phyloP scores from a whole-genome alignment of 1,140 invertebrate species.

The Wiebesia pumilae region DNA sequence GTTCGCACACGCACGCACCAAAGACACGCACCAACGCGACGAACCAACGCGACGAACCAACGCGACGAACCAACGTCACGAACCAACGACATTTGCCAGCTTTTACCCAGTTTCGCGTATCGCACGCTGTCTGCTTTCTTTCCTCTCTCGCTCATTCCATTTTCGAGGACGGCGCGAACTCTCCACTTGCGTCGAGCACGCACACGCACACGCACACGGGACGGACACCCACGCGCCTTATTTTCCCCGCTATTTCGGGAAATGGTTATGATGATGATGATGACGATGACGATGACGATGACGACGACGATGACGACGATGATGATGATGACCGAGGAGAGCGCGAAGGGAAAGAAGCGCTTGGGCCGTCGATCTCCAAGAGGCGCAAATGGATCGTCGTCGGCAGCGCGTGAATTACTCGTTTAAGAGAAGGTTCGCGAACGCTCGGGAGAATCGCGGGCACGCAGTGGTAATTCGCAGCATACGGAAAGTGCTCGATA shows the following conservation, averaged over 20 bases:
- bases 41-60: background rate
- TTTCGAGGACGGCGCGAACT: conserved; percentile 52
- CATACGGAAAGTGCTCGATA: background rate
- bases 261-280: no score
- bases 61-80: background rate
- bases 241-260: conserved; percentile 60
- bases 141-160: background rate
- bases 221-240: conserved; percentile 56
- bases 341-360: background rate
- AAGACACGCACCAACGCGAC: background rate
- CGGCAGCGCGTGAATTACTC: background rate
- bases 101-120: background rate
- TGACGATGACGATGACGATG: no score
- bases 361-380: background rate
- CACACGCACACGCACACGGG: background rate
- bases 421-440: background rate
- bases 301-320: no score
- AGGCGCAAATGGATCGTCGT: background rate
- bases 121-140: background rate
- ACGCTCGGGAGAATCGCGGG: background rate
- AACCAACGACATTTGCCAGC: background rate
- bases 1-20: background rate
- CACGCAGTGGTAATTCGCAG: background rate
- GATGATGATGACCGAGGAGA: conserved; percentile 54
- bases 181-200: background rate